Evolutionary conservation across 1,140 invertebrate species (phyloP).

Genomic region (Hesperophylax magnus): DNA sequence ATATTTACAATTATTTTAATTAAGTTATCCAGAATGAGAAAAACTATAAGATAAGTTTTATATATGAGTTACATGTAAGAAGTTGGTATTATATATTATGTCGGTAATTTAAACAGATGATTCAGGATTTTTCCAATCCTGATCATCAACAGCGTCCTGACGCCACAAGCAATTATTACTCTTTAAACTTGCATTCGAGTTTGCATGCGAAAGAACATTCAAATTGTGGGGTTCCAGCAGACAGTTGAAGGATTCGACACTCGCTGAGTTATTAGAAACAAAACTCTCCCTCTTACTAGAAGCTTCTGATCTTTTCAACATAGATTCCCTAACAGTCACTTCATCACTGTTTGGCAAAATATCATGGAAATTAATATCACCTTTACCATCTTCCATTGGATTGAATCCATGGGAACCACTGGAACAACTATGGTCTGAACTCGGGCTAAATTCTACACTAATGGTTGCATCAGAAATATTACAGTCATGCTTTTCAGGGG

Average conservation of each 20-base stretch:
- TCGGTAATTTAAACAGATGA: slow-evolving; percentile 60
- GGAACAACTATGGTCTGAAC: slow-evolving; percentile 45
- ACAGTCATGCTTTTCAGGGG: slow-evolving; percentile 46
- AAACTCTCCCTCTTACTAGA: slow-evolving; percentile 27
- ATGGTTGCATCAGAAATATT: slow-evolving; percentile 52
- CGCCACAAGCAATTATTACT: slow-evolving; percentile 65
- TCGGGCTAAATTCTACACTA: slow-evolving; percentile 52
- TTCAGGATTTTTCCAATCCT: slow-evolving; percentile 65
- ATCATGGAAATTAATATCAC: slow-evolving; percentile 43
- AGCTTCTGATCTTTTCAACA: slow-evolving; percentile 25
- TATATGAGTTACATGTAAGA: not conserved
- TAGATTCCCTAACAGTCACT: slow-evolving; percentile 29
- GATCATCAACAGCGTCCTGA: slow-evolving; percentile 63
- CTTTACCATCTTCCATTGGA: slow-evolving; percentile 38
- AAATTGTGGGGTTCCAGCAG: slow-evolving; percentile 67
- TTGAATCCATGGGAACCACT: slow-evolving; percentile 39
- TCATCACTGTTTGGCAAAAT: slow-evolving; percentile 38
- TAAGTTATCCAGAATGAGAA: slow-evolving; percentile 6
- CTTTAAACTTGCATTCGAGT: slow-evolving; percentile 58
- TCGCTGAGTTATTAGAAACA: slow-evolving; percentile 56
- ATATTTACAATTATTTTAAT: slow-evolving; percentile 32
- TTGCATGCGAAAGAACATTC: slow-evolving; percentile 63
- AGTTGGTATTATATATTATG: not conserved
- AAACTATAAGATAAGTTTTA: not conserved
- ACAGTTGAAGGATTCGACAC: slow-evolving; percentile 60